Percentiles rank a stretch among this genome's conserved stretches.
phyloP scores from a whole-genome alignment of 2,888 invertebrate species.

The Elysia crispata region DNA sequence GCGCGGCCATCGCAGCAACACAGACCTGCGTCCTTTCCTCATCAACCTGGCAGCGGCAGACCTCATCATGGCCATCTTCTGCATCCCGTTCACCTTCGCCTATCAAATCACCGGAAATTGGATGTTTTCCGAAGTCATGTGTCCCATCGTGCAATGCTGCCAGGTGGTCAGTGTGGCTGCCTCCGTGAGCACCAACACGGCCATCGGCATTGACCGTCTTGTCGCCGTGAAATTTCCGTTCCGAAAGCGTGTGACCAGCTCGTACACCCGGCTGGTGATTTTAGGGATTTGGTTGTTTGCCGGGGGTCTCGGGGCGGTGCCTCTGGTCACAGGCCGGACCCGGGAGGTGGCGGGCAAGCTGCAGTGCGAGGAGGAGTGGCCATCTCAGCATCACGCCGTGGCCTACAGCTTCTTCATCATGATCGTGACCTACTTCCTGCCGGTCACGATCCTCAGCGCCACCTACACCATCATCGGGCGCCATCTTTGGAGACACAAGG shows the following conservation, averaged over 20 bases:
- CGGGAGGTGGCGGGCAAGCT: constrained; percentile 49
- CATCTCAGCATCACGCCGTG: constrained; percentile 51
- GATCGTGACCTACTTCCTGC: constrained; percentile 75
- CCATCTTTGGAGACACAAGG: constrained; percentile 77
- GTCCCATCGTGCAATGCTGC: constrained; percentile 79
- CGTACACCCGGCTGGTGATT: constrained; percentile 76
- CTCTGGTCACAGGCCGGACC: constrained; percentile 72
- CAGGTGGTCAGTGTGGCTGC: constrained; percentile 78
- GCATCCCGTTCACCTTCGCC: constrained; percentile 90
- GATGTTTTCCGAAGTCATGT: constrained; percentile 79
- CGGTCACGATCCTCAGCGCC: constrained; percentile 77
- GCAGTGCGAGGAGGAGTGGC: constrained; percentile 65
- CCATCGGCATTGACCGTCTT: constrained; percentile 79
- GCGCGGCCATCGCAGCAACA: constrained; percentile 74
- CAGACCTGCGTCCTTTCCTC: constrained; percentile 82
- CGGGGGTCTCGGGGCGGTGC: constrained; percentile 75
- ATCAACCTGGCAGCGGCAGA: constrained; percentile 91
- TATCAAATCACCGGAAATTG: constrained; percentile 78
- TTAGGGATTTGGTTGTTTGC: constrained; percentile 78
- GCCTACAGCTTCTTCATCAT: constrained; percentile 71
- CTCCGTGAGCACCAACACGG: constrained; percentile 79
- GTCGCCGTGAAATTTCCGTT: constrained; percentile 74
- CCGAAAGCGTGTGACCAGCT: constrained; percentile 76
- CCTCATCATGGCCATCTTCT: constrained; percentile 91
- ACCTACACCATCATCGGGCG: constrained; percentile 78